A percentile compares a stretch with the other conserved stretches of the same genome.
These are phyloP conservation scores for Herpailurus yagouaroundi DNA, from an alignment of 2,113 vertebrate genomes.

Conservation along the genomic window DNA sequence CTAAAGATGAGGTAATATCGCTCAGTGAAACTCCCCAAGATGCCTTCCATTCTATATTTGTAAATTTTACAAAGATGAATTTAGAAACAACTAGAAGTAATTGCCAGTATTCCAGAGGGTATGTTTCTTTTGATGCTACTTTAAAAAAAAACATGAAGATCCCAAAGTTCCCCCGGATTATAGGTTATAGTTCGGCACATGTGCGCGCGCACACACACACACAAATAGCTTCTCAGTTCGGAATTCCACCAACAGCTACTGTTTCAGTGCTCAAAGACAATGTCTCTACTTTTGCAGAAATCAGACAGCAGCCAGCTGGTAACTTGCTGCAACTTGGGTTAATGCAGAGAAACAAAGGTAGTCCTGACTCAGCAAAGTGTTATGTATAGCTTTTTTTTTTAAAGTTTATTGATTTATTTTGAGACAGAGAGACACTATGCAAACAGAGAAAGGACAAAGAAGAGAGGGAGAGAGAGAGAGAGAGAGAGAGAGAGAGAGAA, in stretches of 20 bases:
- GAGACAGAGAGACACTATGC: no score
- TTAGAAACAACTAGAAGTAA: slow-evolving; percentile 64
- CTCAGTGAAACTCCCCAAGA: neutral
- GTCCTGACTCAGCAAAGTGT: neutral
- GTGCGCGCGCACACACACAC: rapidly evolving
- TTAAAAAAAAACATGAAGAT: slow-evolving; percentile 59
- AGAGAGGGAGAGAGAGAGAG: no score
- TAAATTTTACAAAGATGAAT: slow-evolving; percentile 46
- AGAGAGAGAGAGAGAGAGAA: no score
- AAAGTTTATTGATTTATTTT: no score
- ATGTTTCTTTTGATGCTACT: slow-evolving; percentile 58
- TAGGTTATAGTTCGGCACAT: neutral
- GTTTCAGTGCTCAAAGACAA: neutral
- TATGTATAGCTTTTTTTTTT: neutral
- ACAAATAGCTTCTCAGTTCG: neutral
- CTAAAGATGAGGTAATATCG: neutral
- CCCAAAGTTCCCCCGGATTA: neutral
- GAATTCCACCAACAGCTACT: neutral
- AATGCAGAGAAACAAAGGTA: neutral
- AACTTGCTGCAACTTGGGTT: neutral
- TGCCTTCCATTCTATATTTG: neutral
- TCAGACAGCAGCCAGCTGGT: neutral
- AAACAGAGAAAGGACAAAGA: no score
- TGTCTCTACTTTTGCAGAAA: neutral
- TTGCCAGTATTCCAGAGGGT: slow-evolving; percentile 49